These are phyloP conservation scores for Malthinus flaveolus DNA, from an alignment of 2,888 invertebrate genomes.

Conservation along the genomic window DNA sequence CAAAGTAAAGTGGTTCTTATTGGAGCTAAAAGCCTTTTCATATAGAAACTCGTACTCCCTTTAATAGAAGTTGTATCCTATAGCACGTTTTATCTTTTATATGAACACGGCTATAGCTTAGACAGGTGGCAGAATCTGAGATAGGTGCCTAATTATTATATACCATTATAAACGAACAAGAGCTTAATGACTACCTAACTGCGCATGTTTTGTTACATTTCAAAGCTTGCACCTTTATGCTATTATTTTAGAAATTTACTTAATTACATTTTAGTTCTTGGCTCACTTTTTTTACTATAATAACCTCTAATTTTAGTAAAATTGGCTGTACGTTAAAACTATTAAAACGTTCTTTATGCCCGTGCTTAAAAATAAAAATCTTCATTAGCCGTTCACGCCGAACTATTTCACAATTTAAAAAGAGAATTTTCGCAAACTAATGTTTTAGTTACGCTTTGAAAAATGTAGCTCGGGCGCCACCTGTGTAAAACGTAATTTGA, in stretches of 20 bases:
- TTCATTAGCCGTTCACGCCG: too few species aligned
- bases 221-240: neutral
- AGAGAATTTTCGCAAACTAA: too few species aligned
- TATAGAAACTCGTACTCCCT: neutral
- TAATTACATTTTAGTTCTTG: neutral
- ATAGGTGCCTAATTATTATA: conserved; percentile 21
- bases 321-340: too few species aligned
- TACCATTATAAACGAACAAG: conserved; percentile 15
- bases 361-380: too few species aligned
- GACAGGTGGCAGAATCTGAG: conserved; percentile 25
- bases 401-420: too few species aligned
- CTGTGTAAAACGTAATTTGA: too few species aligned
- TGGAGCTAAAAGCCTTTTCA: neutral
- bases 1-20: neutral
- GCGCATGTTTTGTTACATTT: conserved; percentile 1
- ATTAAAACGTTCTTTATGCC: too few species aligned
- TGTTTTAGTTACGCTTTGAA: too few species aligned
- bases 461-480: too few species aligned
- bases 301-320: too few species aligned
- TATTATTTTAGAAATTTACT: neutral
- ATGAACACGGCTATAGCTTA: conserved; percentile 7
- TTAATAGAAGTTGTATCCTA: neutral
- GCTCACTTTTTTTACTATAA: too few species aligned
- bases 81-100: conserved; percentile 10
- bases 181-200: conserved; percentile 19